A percentile compares a stretch with the other conserved stretches of the same genome.
Conservation (phyloP, 2,888 invertebrate species). For the Ptychoptera contaminata region DNA sequence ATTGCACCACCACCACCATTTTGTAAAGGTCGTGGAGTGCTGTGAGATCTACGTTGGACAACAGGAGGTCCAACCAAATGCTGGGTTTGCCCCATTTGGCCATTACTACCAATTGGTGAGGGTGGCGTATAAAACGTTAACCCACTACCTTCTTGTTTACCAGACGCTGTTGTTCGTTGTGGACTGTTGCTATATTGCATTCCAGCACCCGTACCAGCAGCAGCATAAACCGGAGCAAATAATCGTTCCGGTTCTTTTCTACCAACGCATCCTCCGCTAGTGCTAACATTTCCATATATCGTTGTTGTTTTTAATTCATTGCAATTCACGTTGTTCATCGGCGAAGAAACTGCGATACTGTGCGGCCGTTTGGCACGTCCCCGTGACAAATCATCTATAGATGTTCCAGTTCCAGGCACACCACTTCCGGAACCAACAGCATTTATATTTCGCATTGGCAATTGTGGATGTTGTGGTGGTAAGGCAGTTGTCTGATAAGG, state of each 20-base stretch:
- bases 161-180: background rate
- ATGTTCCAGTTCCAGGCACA: too few species aligned
- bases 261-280: too few species aligned
- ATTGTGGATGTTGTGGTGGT: slow-evolving; percentile 1
- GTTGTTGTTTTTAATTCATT: background rate
- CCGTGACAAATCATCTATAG: background rate
- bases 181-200: background rate
- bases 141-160: slow-evolving; percentile 9
- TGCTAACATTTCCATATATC: too few species aligned
- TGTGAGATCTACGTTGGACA: slow-evolving; percentile 28
- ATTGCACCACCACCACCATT: slow-evolving; percentile 9
- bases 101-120: slow-evolving; percentile 10
- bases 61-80: slow-evolving; percentile 14
- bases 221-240: slow-evolving; percentile 19
- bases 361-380: slow-evolving; percentile 37
- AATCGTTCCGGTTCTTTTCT: too few species aligned
- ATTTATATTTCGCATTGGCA: background rate
- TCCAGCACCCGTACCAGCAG: slow-evolving; percentile 10
- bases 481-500: background rate
- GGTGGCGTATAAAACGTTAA: slow-evolving; percentile 13
- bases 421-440: too few species aligned
- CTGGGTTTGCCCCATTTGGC: background rate
- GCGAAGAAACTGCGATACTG: slow-evolving; percentile 39
- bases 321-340: slow-evolving; percentile 1
- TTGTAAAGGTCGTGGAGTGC: slow-evolving; percentile 21